Evolutionary conservation across 2,113 vertebrate genomes (phyloP).

Genomic region (Phasianus colchicus): DNA sequence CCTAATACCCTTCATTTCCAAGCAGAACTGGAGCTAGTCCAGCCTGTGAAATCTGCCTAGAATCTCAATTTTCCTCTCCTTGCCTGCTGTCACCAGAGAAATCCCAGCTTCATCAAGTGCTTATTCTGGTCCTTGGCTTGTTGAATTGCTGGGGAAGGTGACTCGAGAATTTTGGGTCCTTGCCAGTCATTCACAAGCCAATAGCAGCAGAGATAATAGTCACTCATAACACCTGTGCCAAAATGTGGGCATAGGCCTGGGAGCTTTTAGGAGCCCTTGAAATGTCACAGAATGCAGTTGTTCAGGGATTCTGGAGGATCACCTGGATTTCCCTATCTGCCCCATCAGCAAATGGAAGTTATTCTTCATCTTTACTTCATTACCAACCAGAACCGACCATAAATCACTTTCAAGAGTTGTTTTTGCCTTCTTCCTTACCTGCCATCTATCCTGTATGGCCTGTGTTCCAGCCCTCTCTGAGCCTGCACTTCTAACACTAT

Average conservation of each 20-base stretch:
- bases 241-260: neutral
- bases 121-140: constrained; percentile 52
- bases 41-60: constrained; percentile 63
- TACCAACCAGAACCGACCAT: neutral
- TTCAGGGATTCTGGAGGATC: neutral
- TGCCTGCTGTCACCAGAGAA: constrained; percentile 63
- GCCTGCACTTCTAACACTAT: constrained; percentile 28
- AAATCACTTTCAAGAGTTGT: neutral
- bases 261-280: constrained; percentile 40
- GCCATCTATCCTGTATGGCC: neutral
- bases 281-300: neutral
- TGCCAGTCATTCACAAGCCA: constrained; percentile 56
- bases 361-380: neutral
- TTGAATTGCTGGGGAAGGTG: constrained; percentile 50
- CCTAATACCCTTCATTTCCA: constrained; percentile 66
- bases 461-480: constrained; percentile 26
- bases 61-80: constrained; percentile 64
- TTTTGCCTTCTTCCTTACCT: neutral
- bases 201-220: constrained; percentile 31
- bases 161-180: constrained; percentile 56
- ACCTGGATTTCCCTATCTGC: neutral
- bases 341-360: neutral
- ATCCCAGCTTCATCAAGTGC: constrained; percentile 58
- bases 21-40: constrained; percentile 60
- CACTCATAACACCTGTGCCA: constrained; percentile 17